Percentiles rank a stretch among this genome's conserved stretches.
Conservation (phyloP, 2,113 vertebrate genomes). For the Crocuta crocuta region DNA sequence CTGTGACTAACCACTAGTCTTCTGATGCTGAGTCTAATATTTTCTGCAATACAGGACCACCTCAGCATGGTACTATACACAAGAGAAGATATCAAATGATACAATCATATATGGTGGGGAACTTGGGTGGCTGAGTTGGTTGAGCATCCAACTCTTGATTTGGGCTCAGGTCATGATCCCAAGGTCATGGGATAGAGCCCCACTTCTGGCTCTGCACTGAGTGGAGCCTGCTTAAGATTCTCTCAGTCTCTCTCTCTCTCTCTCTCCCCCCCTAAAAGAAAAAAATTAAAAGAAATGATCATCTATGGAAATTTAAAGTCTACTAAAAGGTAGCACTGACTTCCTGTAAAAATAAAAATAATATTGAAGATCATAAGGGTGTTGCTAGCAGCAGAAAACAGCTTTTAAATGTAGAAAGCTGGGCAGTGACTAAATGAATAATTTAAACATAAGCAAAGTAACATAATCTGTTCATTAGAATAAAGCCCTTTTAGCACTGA, state of each 20-base stretch:
- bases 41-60: neutral
- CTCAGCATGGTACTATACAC: neutral
- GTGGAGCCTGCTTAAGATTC: too few relatives aligned
- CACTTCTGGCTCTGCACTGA: too few relatives aligned
- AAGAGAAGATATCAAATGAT: neutral
- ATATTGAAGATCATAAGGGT: neutral
- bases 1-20: neutral
- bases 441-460: slow-evolving; percentile 2
- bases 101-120: neutral
- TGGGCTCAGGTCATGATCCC: too few relatives aligned
- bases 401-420: neutral
- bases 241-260: too few relatives aligned
- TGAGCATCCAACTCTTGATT: too few relatives aligned
- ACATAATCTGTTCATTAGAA: neutral
- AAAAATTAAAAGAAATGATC: neutral
- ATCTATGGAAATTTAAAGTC: neutral
- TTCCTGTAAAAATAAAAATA: neutral
- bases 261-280: too few relatives aligned
- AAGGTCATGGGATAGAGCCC: too few relatives aligned
- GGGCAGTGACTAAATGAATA: neutral
- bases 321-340: neutral
- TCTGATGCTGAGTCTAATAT: neutral
- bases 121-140: too few relatives aligned
- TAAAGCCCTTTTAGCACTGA: neutral
- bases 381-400: neutral